phyloP scores from a whole-genome alignment of 92 coral and sea anemone species.

The Epizoanthus rinbou region DNA sequence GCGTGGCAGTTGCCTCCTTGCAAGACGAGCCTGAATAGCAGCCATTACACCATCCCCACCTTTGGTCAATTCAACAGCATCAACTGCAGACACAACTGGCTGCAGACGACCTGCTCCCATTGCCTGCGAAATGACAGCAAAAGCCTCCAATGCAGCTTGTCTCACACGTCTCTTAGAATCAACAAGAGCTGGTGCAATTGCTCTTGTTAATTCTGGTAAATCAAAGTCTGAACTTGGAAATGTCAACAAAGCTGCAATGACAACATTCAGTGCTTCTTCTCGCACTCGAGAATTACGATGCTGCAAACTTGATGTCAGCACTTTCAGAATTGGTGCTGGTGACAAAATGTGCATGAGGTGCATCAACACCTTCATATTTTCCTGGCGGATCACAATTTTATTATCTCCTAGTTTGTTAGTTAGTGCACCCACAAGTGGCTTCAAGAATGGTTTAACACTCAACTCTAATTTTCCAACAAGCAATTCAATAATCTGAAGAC shows the following conservation, averaged over 20 bases:
- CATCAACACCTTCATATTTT: constrained; percentile 97
- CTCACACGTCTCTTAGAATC: constrained; percentile 95
- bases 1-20: constrained; percentile 96
- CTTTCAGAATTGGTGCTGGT: constrained; percentile 76
- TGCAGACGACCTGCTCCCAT: constrained; percentile 96
- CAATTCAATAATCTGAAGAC: constrained; percentile 89
- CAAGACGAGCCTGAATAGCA: constrained; percentile 94
- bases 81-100: constrained; percentile 90
- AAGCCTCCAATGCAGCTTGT: constrained; percentile 97
- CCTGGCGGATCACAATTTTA: constrained; percentile 95
- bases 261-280: constrained; percentile 95
- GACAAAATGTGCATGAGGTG: constrained; percentile 97
- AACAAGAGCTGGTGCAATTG: constrained; percentile 90
- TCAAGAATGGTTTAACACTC: constrained; percentile 76
- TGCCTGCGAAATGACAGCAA: constrained; percentile 99
- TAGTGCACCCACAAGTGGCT: constrained; percentile 77
- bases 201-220: constrained; percentile 83
- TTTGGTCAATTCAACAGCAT: constrained; percentile 79
- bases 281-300: constrained; percentile 97
- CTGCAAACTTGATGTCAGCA: constrained; percentile 81
- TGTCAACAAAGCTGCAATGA: constrained; percentile 89
- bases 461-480: constrained; percentile 83
- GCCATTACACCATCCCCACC: constrained; percentile 99
- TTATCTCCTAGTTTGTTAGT: constrained; percentile 93
- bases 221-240: constrained; percentile 97